phyloP scores from a whole-genome alignment of 37 sponge, comb jelly and placozoan species.

The Chondrosia reniformis region DNA sequence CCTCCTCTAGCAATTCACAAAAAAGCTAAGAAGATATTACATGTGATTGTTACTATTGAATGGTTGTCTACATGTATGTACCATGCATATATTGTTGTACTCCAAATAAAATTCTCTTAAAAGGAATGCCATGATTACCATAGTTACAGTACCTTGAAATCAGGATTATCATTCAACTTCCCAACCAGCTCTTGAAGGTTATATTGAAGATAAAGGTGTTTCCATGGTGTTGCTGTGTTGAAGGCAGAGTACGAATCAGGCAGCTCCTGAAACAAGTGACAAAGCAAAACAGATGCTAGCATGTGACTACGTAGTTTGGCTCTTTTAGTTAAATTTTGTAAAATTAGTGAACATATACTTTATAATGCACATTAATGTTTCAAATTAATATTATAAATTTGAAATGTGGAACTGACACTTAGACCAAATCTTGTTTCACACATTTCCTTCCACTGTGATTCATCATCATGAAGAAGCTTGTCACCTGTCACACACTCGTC shows the following conservation, averaged over 20 bases:
- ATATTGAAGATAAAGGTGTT: conserved; percentile 61
- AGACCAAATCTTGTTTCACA: conserved; percentile 58
- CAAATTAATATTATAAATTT: no score
- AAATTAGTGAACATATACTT: no score
- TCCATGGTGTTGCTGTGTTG: conserved; percentile 35
- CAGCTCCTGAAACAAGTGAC: conserved; percentile 31
- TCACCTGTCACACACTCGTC: conserved; percentile 29
- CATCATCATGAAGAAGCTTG: conserved; percentile 26
- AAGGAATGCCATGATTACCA: no score
- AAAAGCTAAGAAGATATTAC: no score
- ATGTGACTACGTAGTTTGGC: no score
- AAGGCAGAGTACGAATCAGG: conserved; percentile 36
- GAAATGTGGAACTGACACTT: conserved; percentile 22
- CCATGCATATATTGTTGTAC: no score
- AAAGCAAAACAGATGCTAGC: not conserved
- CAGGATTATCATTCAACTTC: conserved; percentile 68
- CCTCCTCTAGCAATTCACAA: no score
- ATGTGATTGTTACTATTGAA: no score
- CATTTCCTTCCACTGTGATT: conserved; percentile 48
- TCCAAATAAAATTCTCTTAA: no score
- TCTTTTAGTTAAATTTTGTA: no score
- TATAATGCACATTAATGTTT: no score
- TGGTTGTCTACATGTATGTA: no score
- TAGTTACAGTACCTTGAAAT: conserved; percentile 43
- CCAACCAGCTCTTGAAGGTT: conserved; percentile 62